Percentiles rank a stretch among this genome's conserved stretches.
These are phyloP conservation scores for Ephialtes manifestator DNA, from an alignment of 2,888 invertebrate species.

Conservation along the genomic window DNA sequence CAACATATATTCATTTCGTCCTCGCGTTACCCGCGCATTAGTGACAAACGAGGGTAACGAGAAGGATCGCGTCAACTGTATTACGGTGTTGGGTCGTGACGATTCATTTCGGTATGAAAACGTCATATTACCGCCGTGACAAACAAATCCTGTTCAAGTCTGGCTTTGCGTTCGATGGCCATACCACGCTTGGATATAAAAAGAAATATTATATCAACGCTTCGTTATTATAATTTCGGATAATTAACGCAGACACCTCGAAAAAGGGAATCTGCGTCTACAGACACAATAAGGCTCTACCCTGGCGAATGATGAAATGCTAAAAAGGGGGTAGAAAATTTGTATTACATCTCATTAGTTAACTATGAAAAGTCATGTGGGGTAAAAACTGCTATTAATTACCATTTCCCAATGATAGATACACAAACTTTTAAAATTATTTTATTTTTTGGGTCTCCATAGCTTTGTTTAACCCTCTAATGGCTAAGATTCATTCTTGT, in stretches of 20 bases:
- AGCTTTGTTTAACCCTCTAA: too few species aligned
- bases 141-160: slow-evolving; percentile 38
- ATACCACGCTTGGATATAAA: background rate
- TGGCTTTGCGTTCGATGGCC: slow-evolving; percentile 19
- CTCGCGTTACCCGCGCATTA: slow-evolving; percentile 32
- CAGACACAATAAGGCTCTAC: background rate
- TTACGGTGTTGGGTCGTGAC: slow-evolving; percentile 28
- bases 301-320: background rate
- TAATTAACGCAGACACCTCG: slow-evolving; percentile 58
- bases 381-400: too few species aligned
- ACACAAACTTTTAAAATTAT: too few species aligned
- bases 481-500: too few species aligned
- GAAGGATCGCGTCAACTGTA: slow-evolving; percentile 42
- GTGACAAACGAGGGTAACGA: slow-evolving; percentile 57
- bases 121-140: slow-evolving; percentile 3
- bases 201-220: slow-evolving; percentile 42
- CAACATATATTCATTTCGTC: slow-evolving; percentile 10
- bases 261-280: slow-evolving; percentile 10
- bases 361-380: background rate
- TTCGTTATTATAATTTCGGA: slow-evolving; percentile 46
- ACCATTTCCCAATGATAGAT: too few species aligned
- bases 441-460: too few species aligned
- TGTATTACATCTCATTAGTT: slow-evolving; percentile 37
- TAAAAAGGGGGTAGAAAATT: background rate
- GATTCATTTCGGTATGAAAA: slow-evolving; percentile 43